Conservation (phyloP, 2,888 invertebrate species). For the Cheilosia soror region DNA sequence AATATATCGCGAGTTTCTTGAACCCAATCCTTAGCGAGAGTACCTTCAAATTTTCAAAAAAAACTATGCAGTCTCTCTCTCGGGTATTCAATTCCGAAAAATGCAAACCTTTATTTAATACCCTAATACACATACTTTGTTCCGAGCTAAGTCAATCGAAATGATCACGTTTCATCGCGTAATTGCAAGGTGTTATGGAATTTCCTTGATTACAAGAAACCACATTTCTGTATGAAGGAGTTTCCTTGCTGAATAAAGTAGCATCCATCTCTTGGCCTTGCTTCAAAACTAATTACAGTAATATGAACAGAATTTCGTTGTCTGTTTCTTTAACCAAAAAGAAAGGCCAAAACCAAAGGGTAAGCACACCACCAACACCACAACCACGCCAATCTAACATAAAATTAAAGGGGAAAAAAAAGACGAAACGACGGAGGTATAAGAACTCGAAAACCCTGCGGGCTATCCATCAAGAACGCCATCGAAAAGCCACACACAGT, state of each 20-base stretch:
- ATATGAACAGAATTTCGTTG: constrained; percentile 57
- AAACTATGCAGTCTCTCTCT: too few species aligned
- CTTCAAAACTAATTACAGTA: constrained; percentile 70
- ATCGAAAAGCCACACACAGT: constrained; percentile 62
- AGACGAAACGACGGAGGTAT: background rate
- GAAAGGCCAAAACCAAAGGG: constrained; percentile 61
- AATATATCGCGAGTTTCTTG: too few species aligned
- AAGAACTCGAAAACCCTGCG: constrained; percentile 44
- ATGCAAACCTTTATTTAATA: background rate
- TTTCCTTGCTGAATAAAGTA: constrained; percentile 55
- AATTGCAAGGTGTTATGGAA: constrained; percentile 70
- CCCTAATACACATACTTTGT: constrained; percentile 28
- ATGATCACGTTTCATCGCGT: constrained; percentile 60
- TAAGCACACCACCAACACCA: constrained; percentile 33
- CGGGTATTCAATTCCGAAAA: background rate
- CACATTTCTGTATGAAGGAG: constrained; percentile 31
- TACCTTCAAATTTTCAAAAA: background rate
- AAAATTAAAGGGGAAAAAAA: constrained; percentile 51
- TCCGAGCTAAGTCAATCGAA: constrained; percentile 40
- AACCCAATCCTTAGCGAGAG: too few species aligned
- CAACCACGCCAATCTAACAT: constrained; percentile 30
- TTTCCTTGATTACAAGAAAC: constrained; percentile 63
- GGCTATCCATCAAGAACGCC: constrained; percentile 55
- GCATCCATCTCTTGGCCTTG: constrained; percentile 61
- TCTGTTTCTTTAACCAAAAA: constrained; percentile 27